Evolutionary conservation across 2,113 vertebrate species (phyloP), one percentile per base, ranked within the genome.

Genomic region (Psammodynastes pulverulentus): DNA sequence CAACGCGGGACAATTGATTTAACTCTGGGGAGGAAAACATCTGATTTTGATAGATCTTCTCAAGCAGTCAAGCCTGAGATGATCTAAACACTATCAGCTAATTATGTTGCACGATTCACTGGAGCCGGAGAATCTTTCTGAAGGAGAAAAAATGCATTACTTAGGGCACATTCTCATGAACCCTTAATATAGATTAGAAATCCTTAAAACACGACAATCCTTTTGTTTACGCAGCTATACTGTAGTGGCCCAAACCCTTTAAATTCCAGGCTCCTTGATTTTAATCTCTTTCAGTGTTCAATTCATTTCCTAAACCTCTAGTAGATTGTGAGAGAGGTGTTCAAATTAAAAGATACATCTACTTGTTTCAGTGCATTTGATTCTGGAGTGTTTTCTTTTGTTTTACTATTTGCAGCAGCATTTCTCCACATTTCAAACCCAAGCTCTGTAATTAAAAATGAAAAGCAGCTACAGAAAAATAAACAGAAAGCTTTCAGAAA

Each of bases 161-260:
- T 84, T 89, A 89, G 29, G 87, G 67, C 51, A 56, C 12, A 89
- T 92, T 92, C 87, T 48, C 72, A 92, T 48, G 67, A 89, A 85
- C 45, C 52, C 45, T 89, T 58, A 85, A 84, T 84, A 52, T 45
- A 85, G 51, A 89, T 88, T 84, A 84, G 62, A 48, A 88, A 88
- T 52, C 49, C 86, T 84, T 88, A 17, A 54, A 24, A 84, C 53
- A 13, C 0, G 87, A 39, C 86, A 23, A 72, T 3, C 9, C 58
- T 79, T 62, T 92, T 53, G 29, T 29, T 92, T 49, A 88, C 56
- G 52, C 34, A 88, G 86, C 48, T 29, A 84, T 48, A 88, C 9
- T 29, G 53, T 48, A 88, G 39, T 53, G 49, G 51, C 58, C 52
- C 45, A 53, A 52, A 79, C 49, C 87, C 62, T 62, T 88, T 45